Conservation (phyloP, 2,797 vertebrate genomes). For the Falco novaeseelandiae region DNA sequence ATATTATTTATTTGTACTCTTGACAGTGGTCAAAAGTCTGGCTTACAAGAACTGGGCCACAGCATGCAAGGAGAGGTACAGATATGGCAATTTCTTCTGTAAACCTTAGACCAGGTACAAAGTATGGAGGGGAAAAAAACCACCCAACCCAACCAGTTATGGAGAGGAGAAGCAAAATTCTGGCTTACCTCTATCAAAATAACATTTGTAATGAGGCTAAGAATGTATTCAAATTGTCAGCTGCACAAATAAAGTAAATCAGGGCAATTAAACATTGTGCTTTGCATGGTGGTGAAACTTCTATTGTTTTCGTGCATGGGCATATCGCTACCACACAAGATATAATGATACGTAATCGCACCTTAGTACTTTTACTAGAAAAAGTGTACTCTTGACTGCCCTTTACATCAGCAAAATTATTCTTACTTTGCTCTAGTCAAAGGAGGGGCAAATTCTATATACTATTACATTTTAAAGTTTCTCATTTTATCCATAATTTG, state of each 20-base stretch:
- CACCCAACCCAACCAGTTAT: background rate
- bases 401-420: background rate
- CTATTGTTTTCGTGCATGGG: background rate
- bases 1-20: background rate
- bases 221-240: background rate
- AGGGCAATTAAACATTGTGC: background rate
- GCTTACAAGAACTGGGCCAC: background rate
- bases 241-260: background rate
- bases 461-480: background rate
- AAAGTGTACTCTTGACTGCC: background rate
- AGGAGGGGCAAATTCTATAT: background rate
- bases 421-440: background rate
- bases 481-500: background rate
- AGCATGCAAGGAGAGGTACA: background rate
- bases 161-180: background rate
- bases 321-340: background rate
- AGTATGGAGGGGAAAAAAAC: background rate
- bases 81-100: background rate
- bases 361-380: background rate
- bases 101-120: background rate
- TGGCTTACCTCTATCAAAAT: background rate
- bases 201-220: background rate
- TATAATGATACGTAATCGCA: background rate
- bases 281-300: background rate
- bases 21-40: background rate